phyloP scores from a whole-genome alignment of 2,113 vertebrate species.

The Gadus chalcogrammus region DNA sequence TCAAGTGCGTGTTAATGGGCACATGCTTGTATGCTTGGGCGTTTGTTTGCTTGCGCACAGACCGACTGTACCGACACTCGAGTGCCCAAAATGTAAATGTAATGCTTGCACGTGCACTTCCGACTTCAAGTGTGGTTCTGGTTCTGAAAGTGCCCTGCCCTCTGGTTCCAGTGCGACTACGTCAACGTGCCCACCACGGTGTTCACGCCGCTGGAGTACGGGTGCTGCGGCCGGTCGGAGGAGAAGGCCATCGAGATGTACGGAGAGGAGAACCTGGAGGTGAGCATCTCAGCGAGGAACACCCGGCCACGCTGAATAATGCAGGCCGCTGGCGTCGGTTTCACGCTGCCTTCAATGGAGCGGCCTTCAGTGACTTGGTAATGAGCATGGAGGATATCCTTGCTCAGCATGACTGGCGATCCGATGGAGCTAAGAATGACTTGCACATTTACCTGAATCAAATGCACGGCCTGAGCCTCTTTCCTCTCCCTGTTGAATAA shows the following conservation, averaged over 20 bases:
- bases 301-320: background rate
- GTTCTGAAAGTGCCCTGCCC: background rate
- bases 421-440: background rate
- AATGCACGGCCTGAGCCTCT: background rate
- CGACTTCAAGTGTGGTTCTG: background rate
- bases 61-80: too few species aligned
- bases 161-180: slow-evolving; percentile 85
- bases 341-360: too few species aligned
- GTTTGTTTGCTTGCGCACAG: too few species aligned
- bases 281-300: slow-evolving; percentile 27
- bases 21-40: too few species aligned
- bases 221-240: slow-evolving; percentile 88
- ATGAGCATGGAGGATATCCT: too few species aligned
- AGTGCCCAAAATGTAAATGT: too few species aligned
- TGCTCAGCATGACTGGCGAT: background rate
- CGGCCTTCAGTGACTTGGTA: too few species aligned
- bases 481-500: too few species aligned
- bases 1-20: too few species aligned
- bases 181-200: slow-evolving; percentile 90
- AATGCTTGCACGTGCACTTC: background rate
- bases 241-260: slow-evolving; percentile 79
- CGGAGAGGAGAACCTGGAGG: slow-evolving; percentile 84
- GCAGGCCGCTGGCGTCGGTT: too few species aligned
- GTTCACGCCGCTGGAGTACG: slow-evolving; percentile 95
- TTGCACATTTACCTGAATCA: background rate